Percentiles rank a stretch among this genome's conserved stretches.
Evolutionary conservation across 2,888 invertebrate species (phyloP).

Genomic region (Nysson spinosus): DNA sequence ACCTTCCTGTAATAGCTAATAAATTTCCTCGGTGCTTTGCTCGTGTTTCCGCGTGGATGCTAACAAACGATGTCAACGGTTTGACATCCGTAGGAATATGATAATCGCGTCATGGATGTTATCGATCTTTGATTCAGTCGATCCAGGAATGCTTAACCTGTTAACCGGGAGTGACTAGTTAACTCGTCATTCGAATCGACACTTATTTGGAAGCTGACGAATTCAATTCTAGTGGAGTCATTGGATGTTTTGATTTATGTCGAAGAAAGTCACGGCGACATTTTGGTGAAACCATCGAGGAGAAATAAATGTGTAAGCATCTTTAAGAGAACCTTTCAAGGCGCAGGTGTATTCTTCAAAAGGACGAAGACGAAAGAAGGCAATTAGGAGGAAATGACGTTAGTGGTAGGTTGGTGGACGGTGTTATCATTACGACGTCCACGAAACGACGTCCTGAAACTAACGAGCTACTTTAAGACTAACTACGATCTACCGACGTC

Average conservation of each 20-base stretch:
- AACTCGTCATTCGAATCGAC: no score
- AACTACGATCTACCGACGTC: slow-evolving; percentile 41
- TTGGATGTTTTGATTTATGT: no score
- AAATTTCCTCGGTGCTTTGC: slow-evolving; percentile 58
- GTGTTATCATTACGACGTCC: slow-evolving; percentile 38
- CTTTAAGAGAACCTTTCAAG: not conserved
- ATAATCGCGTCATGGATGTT: slow-evolving; percentile 33
- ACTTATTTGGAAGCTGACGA: no score
- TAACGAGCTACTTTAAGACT: slow-evolving; percentile 49
- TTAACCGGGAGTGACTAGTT: no score
- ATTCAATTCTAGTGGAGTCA: no score
- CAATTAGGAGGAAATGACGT: slow-evolving; percentile 39
- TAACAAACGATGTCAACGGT: slow-evolving; percentile 56
- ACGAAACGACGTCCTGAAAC: slow-evolving; percentile 35
- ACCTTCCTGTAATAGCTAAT: slow-evolving; percentile 64
- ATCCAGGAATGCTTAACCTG: not conserved
- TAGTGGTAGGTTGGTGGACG: slow-evolving; percentile 25
- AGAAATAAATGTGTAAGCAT: no score
- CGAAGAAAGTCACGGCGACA: no score
- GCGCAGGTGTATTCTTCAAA: no score
- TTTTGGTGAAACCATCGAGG: no score
- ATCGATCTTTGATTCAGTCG: not conserved
- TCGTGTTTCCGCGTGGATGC: slow-evolving; percentile 45
- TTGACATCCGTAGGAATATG: slow-evolving; percentile 20
- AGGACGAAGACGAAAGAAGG: slow-evolving; percentile 27